These are phyloP conservation scores for Notarius lentiginosus DNA, from an alignment of 2,113 vertebrate species.

Conservation along the genomic window DNA sequence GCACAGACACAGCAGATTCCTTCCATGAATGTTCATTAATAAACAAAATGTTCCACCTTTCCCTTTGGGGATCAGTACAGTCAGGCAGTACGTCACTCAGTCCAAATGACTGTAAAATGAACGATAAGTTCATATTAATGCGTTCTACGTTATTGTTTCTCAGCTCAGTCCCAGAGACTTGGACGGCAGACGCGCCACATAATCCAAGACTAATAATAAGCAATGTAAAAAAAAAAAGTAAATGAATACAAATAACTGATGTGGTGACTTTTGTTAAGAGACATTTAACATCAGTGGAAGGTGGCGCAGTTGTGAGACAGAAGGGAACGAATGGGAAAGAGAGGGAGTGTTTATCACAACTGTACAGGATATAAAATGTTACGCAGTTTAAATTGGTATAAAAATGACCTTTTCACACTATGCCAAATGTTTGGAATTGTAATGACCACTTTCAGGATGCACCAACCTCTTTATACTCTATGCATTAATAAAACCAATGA, in stretches of 20 bases:
- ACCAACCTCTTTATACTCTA: not conserved
- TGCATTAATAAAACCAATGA: not conserved
- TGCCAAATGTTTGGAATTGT: not conserved
- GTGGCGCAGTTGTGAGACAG: not conserved
- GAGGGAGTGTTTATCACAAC: not conserved
- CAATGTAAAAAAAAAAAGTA: not conserved
- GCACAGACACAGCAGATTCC: not conserved
- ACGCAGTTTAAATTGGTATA: not conserved
- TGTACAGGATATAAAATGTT: not conserved
- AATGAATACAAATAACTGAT: not conserved
- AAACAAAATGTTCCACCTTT: not conserved
- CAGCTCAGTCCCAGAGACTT: too few relatives aligned
- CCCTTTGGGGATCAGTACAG: not conserved
- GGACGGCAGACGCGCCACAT: too few relatives aligned
- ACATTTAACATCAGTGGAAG: not conserved
- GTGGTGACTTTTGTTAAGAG: not conserved
- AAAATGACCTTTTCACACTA: not conserved
- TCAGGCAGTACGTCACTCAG: not conserved
- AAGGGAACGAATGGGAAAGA: too few relatives aligned
- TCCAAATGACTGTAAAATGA: not conserved
- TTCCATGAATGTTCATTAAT: not conserved
- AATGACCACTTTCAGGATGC: not conserved
- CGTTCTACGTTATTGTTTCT: not conserved
- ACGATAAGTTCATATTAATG: not conserved
- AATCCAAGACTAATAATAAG: too few relatives aligned